A percentile compares a stretch with the other conserved stretches of the same genome.
Evolutionary conservation across 2,797 vertebrate genomes (phyloP).

Genomic region (Microcaecilia unicolor): DNA sequence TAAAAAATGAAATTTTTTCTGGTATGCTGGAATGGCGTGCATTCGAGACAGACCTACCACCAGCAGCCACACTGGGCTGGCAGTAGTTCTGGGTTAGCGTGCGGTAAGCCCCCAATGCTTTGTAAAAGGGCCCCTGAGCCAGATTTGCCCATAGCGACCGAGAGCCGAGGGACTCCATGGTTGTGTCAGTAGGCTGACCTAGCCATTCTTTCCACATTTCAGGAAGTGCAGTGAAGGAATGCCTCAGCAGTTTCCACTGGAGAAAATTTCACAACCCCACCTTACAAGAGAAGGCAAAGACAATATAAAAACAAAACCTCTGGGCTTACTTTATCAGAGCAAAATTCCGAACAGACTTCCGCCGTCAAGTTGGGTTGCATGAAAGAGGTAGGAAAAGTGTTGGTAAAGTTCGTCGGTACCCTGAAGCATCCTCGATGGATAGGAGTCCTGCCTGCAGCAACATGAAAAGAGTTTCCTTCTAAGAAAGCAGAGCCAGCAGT

Average conservation of each 20-base stretch:
- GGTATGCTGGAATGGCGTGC: no score
- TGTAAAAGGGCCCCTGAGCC: no score
- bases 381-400: constrained; percentile 63
- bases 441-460: constrained; percentile 60
- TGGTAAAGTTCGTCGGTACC: constrained; percentile 61
- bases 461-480: constrained; percentile 29
- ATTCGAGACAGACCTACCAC: no score
- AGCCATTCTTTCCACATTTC: no score
- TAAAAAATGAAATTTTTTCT: no score
- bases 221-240: no score
- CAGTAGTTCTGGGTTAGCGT: no score
- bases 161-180: no score
- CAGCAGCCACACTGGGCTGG: no score
- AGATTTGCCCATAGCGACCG: no score
- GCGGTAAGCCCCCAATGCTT: no score
- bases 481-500: constrained; percentile 3
- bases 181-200: no score
- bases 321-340: constrained; percentile 79
- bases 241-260: background rate
- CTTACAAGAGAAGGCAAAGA: background rate
- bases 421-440: constrained; percentile 84
- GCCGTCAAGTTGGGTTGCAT: constrained; percentile 69
- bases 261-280: background rate
- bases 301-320: background rate
- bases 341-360: constrained; percentile 83